These are phyloP conservation scores for Epizoanthus stellaris DNA, from an alignment of 92 coral and sea anemone species.

Conservation along the genomic window DNA sequence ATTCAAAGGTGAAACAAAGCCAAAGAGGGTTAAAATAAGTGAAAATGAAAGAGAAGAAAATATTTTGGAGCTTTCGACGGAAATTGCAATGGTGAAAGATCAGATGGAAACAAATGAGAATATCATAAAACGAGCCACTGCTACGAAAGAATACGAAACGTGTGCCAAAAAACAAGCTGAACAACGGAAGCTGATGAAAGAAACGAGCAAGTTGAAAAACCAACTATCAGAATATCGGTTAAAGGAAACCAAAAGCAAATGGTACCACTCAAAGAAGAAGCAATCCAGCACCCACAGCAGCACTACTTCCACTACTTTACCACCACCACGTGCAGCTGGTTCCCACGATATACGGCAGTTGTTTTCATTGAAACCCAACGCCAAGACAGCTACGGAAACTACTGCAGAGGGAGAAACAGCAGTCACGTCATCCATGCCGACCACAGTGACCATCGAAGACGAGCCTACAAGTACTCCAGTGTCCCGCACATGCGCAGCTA, in stretches of 20 bases:
- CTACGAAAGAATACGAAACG: conserved; percentile 43
- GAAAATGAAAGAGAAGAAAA: conserved; percentile 55
- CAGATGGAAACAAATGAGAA: conserved; percentile 57
- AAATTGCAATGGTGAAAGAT: conserved; percentile 53
- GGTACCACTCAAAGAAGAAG: conserved; percentile 31
- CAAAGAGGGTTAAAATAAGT: conserved; percentile 57
- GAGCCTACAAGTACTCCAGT: background rate
- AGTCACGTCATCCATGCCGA: background rate
- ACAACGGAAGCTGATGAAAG: conserved; percentile 42
- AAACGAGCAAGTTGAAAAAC: conserved; percentile 33
- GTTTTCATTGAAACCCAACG: background rate
- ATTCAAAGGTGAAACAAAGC: conserved; percentile 23
- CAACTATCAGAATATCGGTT: conserved; percentile 46
- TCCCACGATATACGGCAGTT: conserved; percentile 19
- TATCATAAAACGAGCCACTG: conserved; percentile 34
- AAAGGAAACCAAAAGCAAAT: conserved; percentile 57
- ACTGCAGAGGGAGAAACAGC: too few species aligned
- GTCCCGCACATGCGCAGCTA: background rate
- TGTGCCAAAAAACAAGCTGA: conserved; percentile 56
- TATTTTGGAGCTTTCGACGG: conserved; percentile 43
- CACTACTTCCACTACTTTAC: background rate
- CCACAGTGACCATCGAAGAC: background rate
- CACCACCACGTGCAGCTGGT: background rate
- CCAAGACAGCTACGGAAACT: too few species aligned
- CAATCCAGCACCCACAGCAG: conserved; percentile 14